Conservation (phyloP, 2,113 vertebrate species). For the Hirundichthys speculiger region DNA sequence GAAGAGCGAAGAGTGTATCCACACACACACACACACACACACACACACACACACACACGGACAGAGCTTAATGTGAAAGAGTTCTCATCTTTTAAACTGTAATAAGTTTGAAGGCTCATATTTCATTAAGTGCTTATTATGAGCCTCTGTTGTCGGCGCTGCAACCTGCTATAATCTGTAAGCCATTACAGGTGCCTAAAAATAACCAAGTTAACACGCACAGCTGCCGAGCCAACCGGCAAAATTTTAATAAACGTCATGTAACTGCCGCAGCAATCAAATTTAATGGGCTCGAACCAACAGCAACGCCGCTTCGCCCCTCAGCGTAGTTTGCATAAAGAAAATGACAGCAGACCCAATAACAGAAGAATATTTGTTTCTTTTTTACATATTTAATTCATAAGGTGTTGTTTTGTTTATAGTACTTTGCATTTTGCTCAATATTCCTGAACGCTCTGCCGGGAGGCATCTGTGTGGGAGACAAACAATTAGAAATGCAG, state of each 20-base stretch:
- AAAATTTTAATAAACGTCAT: constrained; percentile 64
- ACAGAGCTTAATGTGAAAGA: background rate
- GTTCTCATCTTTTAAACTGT: constrained; percentile 38
- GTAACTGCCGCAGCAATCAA: constrained; percentile 48
- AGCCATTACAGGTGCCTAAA: constrained; percentile 56
- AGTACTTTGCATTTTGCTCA: constrained; percentile 25
- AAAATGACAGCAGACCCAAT: constrained; percentile 45
- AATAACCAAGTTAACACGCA: constrained; percentile 57
- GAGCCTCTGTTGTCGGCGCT: constrained; percentile 18
- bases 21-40: no score
- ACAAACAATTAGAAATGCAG: background rate
- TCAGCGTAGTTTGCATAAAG: constrained; percentile 39
- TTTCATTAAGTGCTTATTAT: constrained; percentile 67
- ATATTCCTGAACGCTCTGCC: background rate
- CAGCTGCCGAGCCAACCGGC: constrained; percentile 42
- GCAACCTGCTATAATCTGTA: constrained; percentile 48
- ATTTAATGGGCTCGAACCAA: constrained; percentile 56
- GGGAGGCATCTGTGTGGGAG: background rate
- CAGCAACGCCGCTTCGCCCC: constrained; percentile 25
- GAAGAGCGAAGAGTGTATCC: background rate
- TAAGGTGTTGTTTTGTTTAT: constrained; percentile 38
- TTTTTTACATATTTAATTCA: constrained; percentile 62
- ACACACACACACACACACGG: constrained; percentile 6
- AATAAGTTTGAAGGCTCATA: constrained; percentile 49
- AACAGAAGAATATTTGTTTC: constrained; percentile 40